phyloP scores from a whole-genome alignment of 2,797 vertebrate genomes.

The Peromyscus nudipes region DNA sequence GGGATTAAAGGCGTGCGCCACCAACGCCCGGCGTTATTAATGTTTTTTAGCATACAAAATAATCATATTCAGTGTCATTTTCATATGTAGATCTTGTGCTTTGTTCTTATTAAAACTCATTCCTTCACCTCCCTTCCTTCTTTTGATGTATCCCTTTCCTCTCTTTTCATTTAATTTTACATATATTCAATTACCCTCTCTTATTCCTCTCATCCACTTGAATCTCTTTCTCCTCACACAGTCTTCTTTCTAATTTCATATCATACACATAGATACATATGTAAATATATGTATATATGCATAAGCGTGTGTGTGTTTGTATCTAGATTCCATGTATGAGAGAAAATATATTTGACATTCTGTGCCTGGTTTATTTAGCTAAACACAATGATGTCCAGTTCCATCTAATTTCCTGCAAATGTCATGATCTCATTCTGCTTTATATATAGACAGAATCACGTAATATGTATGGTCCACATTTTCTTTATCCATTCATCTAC shows the following conservation, averaged over 20 bases:
- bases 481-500: constrained; percentile 2
- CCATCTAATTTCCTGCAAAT: background rate
- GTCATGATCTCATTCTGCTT: background rate
- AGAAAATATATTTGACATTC: background rate
- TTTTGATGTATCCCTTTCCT: background rate
- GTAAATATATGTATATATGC: background rate
- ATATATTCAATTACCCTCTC: background rate
- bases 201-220: background rate
- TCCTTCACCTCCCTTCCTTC: background rate
- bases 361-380: background rate
- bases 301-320: too few relatives aligned
- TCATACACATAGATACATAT: background rate
- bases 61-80: background rate
- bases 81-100: background rate
- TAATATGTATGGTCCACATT: background rate
- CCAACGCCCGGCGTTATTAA: too few relatives aligned
- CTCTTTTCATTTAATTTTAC: background rate
- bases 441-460: background rate
- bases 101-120: background rate
- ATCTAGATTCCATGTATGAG: background rate
- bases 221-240: background rate
- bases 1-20: too few relatives aligned
- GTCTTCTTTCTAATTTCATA: background rate
- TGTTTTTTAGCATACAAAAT: background rate
- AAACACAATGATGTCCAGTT: background rate